Conservation (phyloP, 2,888 invertebrate species). For the Hyalella azteca region DNA sequence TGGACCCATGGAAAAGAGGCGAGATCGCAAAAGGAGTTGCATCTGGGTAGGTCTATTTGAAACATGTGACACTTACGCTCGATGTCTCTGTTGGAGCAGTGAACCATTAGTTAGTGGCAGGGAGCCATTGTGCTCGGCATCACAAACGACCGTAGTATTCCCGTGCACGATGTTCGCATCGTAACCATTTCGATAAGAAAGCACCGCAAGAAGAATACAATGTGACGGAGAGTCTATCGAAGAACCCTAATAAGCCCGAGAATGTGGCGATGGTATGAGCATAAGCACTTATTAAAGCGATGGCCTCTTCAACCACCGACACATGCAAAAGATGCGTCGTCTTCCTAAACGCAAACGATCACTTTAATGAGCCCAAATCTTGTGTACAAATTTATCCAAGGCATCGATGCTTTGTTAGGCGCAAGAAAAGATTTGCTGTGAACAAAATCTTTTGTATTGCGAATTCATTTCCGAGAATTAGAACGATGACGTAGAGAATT, state of each 20-base stretch:
- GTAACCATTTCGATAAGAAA: slow-evolving; percentile 30
- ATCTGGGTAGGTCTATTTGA: slow-evolving; percentile 26
- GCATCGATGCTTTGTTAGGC: not conserved
- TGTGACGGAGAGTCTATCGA: slow-evolving; percentile 25
- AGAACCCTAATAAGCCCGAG: slow-evolving; percentile 25
- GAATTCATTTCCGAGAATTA: too few species aligned
- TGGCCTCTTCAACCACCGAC: not conserved
- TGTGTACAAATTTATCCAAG: not conserved
- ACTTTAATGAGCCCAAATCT: not conserved
- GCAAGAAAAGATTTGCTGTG: too few species aligned
- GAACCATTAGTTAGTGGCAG: slow-evolving; percentile 28
- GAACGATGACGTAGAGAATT: too few species aligned
- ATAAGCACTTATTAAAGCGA: slow-evolving; percentile 11
- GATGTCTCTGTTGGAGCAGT: slow-evolving; percentile 31
- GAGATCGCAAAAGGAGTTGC: slow-evolving; percentile 21
- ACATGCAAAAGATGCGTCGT: not conserved
- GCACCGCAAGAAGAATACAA: slow-evolving; percentile 22
- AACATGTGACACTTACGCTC: slow-evolving; percentile 23
- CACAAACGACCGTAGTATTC: slow-evolving; percentile 28
- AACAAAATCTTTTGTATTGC: too few species aligned
- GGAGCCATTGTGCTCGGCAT: slow-evolving; percentile 2
- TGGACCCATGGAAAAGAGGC: not conserved
- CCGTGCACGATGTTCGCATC: slow-evolving; percentile 11
- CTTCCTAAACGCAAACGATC: slow-evolving; percentile 11
- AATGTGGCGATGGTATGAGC: slow-evolving; percentile 27